These are phyloP conservation scores for Apodemus sylvaticus DNA, from an alignment of 2,113 vertebrate genomes.

Conservation along the genomic window DNA sequence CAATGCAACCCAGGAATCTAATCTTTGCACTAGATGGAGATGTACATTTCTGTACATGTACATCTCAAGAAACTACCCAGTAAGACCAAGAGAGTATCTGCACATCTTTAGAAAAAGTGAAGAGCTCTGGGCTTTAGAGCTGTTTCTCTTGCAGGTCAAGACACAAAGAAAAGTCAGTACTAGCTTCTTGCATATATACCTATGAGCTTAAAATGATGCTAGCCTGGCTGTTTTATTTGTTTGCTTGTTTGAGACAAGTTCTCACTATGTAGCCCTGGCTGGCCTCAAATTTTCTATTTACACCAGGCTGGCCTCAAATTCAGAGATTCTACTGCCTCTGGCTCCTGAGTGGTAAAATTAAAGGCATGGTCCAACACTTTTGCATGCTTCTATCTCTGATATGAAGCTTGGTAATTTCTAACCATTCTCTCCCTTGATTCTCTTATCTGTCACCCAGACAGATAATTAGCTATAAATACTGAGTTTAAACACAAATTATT, in stretches of 20 bases:
- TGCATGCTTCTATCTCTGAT: slow-evolving; percentile 20
- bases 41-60: not conserved
- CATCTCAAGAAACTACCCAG: not conserved
- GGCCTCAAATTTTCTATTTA: not conserved
- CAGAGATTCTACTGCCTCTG: not conserved
- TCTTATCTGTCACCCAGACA: not conserved
- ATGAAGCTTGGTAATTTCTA: not conserved
- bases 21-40: not conserved
- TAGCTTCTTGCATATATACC: slow-evolving; percentile 48
- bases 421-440: slow-evolving; percentile 32
- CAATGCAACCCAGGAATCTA: not conserved
- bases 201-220: not conserved
- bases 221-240: not conserved
- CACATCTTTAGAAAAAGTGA: slow-evolving; percentile 42
- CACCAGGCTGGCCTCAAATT: not conserved
- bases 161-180: slow-evolving; percentile 23
- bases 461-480: slow-evolving; percentile 30
- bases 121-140: not conserved
- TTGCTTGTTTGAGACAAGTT: not conserved
- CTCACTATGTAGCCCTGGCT: not conserved
- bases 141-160: slow-evolving; percentile 56
- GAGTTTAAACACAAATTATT: slow-evolving; percentile 52
- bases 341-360: not conserved
- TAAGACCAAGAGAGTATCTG: not conserved
- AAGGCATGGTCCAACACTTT: not conserved